Percentiles rank a stretch among this genome's conserved stretches.
Evolutionary conservation across 1,140 invertebrate species (phyloP).

Genomic region (Steinernema feltiae): DNA sequence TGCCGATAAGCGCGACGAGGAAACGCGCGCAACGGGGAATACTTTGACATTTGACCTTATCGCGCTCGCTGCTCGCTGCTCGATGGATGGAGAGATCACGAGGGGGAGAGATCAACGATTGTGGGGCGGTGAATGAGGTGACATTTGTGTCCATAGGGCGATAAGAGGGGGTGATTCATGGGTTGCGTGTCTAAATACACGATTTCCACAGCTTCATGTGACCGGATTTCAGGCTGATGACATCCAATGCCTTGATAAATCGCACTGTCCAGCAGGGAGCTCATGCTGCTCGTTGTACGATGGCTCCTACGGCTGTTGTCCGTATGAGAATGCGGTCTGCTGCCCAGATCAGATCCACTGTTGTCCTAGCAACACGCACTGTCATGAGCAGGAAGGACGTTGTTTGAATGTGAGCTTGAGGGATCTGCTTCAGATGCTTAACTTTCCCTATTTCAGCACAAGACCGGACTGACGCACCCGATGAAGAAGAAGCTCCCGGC

Average conservation of each 20-base stretch:
- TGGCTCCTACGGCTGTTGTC: conserved; percentile 58
- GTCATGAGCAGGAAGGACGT: neutral
- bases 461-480: neutral
- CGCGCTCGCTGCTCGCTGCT: too few species aligned
- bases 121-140: too few species aligned
- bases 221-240: neutral
- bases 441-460: neutral
- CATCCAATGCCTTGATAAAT: neutral
- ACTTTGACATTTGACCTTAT: too few species aligned
- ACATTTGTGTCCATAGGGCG: too few species aligned
- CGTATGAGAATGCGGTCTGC: conserved; percentile 45
- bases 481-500: neutral
- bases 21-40: too few species aligned
- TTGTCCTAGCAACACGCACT: conserved; percentile 17
- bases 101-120: too few species aligned
- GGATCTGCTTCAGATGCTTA: neutral
- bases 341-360: conserved; percentile 30
- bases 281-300: conserved; percentile 23
- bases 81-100: too few species aligned
- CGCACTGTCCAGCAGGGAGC: neutral
- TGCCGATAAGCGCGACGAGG: too few species aligned
- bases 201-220: too few species aligned
- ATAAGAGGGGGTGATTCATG: too few species aligned
- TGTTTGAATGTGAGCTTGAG: neutral
- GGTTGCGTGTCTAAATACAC: too few species aligned